Conservation (phyloP, 2,797 vertebrate genomes). For the Myotis planiceps region DNA sequence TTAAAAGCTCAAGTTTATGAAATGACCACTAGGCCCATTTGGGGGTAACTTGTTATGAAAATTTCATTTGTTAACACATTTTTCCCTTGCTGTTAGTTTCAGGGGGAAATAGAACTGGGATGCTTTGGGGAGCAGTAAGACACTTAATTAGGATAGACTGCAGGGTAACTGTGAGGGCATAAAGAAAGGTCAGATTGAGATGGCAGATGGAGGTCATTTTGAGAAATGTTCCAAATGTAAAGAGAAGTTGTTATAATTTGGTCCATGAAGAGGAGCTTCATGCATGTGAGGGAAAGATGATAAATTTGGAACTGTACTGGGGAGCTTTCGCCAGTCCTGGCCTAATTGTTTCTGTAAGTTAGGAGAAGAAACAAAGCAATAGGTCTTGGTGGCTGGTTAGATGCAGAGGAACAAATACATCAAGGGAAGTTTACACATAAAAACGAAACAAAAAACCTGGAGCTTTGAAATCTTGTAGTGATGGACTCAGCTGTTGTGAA, state of each 20-base stretch:
- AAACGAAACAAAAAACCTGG: background rate
- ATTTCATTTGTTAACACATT: background rate
- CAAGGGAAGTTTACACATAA: background rate
- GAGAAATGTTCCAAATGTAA: background rate
- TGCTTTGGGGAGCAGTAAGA: no score
- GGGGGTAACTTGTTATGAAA: background rate
- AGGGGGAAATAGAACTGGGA: background rate
- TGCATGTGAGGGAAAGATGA: fast-evolving
- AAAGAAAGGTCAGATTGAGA: background rate
- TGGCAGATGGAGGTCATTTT: background rate
- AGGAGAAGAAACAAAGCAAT: background rate
- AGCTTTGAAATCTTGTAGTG: background rate
- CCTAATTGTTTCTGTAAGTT: background rate
- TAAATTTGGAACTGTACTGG: background rate
- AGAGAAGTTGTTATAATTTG: background rate
- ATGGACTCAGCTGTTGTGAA: background rate
- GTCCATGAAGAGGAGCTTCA: background rate
- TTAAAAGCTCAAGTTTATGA: background rate
- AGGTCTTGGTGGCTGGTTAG: background rate
- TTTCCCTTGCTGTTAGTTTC: background rate
- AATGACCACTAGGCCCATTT: background rate
- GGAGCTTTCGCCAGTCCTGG: background rate
- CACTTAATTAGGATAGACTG: background rate
- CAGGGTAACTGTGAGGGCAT: background rate
- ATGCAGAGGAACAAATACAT: background rate